Evolutionary conservation across 2,797 vertebrate genomes (phyloP).

Genomic region (Channallabes apus): DNA sequence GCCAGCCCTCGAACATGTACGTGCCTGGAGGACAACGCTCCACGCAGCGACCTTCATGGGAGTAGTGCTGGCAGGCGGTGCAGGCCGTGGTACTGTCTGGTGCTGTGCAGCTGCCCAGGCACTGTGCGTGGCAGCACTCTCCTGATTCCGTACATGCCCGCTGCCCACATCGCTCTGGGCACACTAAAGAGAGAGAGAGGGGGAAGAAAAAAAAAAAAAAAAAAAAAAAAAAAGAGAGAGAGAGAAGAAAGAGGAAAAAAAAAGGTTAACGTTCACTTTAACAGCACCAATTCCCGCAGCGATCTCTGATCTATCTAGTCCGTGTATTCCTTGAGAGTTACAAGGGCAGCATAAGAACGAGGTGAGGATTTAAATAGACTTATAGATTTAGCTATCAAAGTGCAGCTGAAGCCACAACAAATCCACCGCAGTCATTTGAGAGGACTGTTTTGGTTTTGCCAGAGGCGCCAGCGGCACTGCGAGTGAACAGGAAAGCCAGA

Average conservation of each 20-base stretch:
- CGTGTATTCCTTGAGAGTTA: constrained; percentile 7
- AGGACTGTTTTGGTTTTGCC: constrained; percentile 43
- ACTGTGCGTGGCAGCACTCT: constrained; percentile 93
- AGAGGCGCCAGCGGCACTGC: constrained; percentile 42
- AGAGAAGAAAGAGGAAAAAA: neutral
- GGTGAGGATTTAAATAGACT: constrained; percentile 36
- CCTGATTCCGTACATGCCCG: constrained; percentile 82
- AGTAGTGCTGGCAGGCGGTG: constrained; percentile 90
- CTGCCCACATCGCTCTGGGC: constrained; percentile 82
- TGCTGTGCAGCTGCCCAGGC: constrained; percentile 88
- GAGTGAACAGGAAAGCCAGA: constrained; percentile 34
- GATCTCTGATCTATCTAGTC: neutral
- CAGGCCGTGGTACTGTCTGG: constrained; percentile 83
- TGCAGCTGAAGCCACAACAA: constrained; percentile 40
- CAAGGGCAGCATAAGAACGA: constrained; percentile 5
- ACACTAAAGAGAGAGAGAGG: constrained; percentile 75
- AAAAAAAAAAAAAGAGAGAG: too few species aligned
- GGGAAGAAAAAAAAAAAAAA: neutral
- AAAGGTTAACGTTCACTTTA: neutral
- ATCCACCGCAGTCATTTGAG: constrained; percentile 42
- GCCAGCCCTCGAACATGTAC: constrained; percentile 95
- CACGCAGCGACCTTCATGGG: constrained; percentile 85
- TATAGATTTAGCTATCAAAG: constrained; percentile 41
- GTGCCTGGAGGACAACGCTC: constrained; percentile 85
- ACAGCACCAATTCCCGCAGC: neutral